A percentile compares a stretch with the other conserved stretches of the same genome.
Conservation (phyloP, 1,140 invertebrate genomes). For the Sminthurides bifidus region DNA sequence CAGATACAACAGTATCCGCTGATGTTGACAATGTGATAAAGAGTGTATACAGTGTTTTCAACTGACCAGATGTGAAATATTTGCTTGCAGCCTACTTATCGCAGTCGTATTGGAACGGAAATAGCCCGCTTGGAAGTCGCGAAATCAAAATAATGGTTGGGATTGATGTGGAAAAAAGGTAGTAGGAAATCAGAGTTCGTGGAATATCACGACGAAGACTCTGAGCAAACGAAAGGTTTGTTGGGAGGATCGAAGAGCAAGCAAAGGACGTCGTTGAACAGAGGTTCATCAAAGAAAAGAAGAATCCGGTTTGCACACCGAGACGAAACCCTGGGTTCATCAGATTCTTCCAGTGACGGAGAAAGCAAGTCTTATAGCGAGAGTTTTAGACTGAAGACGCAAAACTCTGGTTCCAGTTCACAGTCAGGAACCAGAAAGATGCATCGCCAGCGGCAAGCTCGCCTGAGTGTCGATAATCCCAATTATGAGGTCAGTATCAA, state of each 20-base stretch:
- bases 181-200: constrained; percentile 7
- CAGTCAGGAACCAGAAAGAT: no score
- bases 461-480: constrained; percentile 16
- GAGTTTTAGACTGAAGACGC: no score
- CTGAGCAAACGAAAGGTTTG: not conserved
- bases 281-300: not conserved
- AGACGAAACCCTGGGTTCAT: no score
- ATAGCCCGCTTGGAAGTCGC: not conserved
- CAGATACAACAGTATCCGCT: no score
- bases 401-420: no score
- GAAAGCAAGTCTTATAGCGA: no score
- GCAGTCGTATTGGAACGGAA: not conserved
- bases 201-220: not conserved
- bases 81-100: no score
- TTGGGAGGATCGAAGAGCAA: not conserved
- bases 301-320: no score
- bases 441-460: not conserved
- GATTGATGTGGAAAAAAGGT: constrained; percentile 7
- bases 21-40: no score
- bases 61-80: no score
- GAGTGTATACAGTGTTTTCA: no score
- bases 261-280: not conserved
- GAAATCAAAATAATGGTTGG: constrained; percentile 2
- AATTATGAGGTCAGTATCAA: constrained; percentile 12
- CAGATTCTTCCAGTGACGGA: no score